Base-by-base conservation (phyloP, 2,113 vertebrate species). In the Nyctereutes procyonoides region DNA sequence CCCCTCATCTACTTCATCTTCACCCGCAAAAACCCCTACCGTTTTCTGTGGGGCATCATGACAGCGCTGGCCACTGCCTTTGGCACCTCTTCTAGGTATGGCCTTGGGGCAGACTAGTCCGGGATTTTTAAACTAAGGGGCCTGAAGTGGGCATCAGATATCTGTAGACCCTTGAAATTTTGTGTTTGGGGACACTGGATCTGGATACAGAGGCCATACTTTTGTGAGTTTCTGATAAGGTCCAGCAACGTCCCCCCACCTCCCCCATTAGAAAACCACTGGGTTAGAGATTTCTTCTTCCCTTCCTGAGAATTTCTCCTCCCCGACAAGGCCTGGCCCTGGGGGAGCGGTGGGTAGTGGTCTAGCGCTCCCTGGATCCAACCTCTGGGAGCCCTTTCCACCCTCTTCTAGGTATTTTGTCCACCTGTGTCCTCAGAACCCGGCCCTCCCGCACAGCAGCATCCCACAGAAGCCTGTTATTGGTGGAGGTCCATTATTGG, bases 81-180 rank as follows among this genome's bases (percentile, higher is more conserved):
- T 0, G 99, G 99, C 88, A 99, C 99, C 1, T 99, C 99, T 17
- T 99, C 99, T 94, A 99, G 99, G 99, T 99, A 98, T 15, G 15
- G 88, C 35, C 56, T 86, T 8, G 35, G 20, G 53, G 15, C 0
- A 0, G 22, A 3, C 22, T 4, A 2, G 63, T 22, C 17, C 1
- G 1, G 35, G 26, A 13, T 12, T 71, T 86, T 60, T 20, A 12
- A 48, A 43, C 19, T 14, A 38, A 67, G 56, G 74, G 24, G 12
- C 22, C 14, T 69, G 79, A 14, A 16, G n/a, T 32, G 12, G 55
- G n/a, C 20, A 38, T 43, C 4, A 0, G 24, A 17, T 48, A 26
- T 62, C 56, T 11, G 43, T 65, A 89, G 63, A 76, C 48, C 58
- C 62, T n/a, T 51, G 86, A 58, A 43, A 71, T 26, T 28, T 69